Percentiles rank a stretch among this genome's conserved stretches.
phyloP scores from a whole-genome alignment of 2,797 vertebrate genomes.

The Thripadectes ignobilis region DNA sequence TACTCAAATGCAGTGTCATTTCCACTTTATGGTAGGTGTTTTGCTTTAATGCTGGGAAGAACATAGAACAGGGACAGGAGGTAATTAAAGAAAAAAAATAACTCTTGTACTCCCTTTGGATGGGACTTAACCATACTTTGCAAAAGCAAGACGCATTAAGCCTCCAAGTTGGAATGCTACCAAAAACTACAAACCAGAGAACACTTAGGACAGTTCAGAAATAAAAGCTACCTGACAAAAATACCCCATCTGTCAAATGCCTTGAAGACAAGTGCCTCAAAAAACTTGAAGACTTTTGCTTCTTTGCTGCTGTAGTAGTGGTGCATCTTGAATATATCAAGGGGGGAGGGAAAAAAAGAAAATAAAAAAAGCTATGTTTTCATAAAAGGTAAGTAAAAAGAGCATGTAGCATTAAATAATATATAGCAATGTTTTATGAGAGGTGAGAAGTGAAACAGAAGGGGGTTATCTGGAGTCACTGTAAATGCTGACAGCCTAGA shows the following conservation, averaged over 20 bases:
- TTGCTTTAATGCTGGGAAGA: background rate
- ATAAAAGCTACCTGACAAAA: background rate
- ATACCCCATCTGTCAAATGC: background rate
- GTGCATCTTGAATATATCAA: background rate
- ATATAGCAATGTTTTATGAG: background rate
- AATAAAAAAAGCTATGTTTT: background rate
- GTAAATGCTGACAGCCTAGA: background rate
- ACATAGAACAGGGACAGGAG: background rate
- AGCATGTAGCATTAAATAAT: background rate
- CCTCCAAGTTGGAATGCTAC: background rate
- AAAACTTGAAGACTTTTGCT: background rate
- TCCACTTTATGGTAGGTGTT: background rate
- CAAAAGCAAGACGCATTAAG: background rate
- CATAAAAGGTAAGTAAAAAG: background rate
- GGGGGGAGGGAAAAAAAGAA: accelerated
- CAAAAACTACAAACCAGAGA: background rate
- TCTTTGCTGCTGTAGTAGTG: background rate
- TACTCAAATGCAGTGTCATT: background rate
- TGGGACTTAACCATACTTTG: background rate
- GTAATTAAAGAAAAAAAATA: background rate
- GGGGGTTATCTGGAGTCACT: background rate
- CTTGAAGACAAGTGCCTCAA: background rate
- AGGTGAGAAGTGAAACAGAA: background rate
- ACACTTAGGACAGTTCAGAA: background rate
- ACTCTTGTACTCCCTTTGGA: background rate